Conservation (phyloP, 2,888 invertebrate species). For the Nipponacmea schrenckii region DNA sequence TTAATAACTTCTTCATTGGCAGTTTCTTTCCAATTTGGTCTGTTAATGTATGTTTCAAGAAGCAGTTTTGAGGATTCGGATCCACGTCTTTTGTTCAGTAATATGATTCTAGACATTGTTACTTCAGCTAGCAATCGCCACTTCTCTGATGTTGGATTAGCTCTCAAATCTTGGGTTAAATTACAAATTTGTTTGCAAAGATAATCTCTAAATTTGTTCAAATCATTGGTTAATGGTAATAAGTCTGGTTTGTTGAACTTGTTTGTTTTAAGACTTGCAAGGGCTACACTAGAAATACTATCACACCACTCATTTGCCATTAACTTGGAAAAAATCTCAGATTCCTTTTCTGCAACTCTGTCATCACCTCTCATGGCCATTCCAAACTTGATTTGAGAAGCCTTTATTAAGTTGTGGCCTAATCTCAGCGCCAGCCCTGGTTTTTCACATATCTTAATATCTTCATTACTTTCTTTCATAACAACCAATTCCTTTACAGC, state of each 20-base stretch:
- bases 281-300: conserved; percentile 15
- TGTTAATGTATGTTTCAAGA: neutral
- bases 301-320: conserved; percentile 14
- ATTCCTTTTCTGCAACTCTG: neutral
- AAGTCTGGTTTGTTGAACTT: conserved; percentile 14
- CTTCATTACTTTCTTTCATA: neutral
- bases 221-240: conserved; percentile 10
- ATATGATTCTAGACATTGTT: conserved; percentile 4
- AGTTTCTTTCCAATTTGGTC: neutral
- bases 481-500: conserved; percentile 1
- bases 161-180: no score
- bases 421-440: conserved; percentile 10
- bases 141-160: neutral
- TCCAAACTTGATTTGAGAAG: neutral
- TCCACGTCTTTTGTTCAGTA: conserved; percentile 11
- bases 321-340: no score
- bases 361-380: conserved; percentile 3
- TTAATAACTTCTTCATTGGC: neutral
- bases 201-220: conserved; percentile 5
- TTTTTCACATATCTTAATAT: conserved; percentile 1
- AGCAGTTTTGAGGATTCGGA: neutral
- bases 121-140: conserved; percentile 5
- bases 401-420: conserved; percentile 10
- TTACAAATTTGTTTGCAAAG: neutral
- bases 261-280: conserved; percentile 13